phyloP scores from a whole-genome alignment of 2,888 invertebrate species.

The Drosophila incognita region DNA sequence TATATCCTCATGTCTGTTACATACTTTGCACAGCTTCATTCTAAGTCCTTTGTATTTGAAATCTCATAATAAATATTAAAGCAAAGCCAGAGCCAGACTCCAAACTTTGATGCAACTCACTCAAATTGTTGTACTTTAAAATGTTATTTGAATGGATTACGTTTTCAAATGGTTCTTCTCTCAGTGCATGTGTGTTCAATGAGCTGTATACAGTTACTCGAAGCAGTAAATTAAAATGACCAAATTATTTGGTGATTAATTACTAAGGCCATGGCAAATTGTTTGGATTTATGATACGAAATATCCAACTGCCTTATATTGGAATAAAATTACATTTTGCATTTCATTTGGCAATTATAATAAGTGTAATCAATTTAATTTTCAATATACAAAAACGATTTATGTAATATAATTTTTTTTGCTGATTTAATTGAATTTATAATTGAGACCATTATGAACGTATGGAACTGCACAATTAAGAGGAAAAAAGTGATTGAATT shows the following conservation, averaged over 20 bases:
- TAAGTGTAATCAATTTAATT: constrained; percentile 58
- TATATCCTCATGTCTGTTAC: neutral
- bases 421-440: constrained; percentile 59
- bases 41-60: no score
- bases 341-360: constrained; percentile 46
- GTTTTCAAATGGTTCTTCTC: neutral
- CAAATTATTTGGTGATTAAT: constrained; percentile 80
- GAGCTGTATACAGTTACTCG: constrained; percentile 52
- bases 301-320: constrained; percentile 19
- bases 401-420: constrained; percentile 18
- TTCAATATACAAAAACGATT: constrained; percentile 29
- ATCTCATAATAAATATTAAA: no score
- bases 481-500: constrained; percentile 17
- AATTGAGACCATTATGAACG: constrained; percentile 51
- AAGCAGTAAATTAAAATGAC: constrained; percentile 75
- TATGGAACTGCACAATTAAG: constrained; percentile 19
- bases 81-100: neutral
- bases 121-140: neutral
- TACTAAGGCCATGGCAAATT: constrained; percentile 39
- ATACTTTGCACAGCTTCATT: neutral
- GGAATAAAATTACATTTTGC: constrained; percentile 44
- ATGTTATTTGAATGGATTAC: neutral
- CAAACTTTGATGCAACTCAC: neutral
- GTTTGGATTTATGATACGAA: constrained; percentile 34
- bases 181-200: constrained; percentile 35